phyloP scores from a whole-genome alignment of 2,797 vertebrate genomes.

The Crax fasciolata region DNA sequence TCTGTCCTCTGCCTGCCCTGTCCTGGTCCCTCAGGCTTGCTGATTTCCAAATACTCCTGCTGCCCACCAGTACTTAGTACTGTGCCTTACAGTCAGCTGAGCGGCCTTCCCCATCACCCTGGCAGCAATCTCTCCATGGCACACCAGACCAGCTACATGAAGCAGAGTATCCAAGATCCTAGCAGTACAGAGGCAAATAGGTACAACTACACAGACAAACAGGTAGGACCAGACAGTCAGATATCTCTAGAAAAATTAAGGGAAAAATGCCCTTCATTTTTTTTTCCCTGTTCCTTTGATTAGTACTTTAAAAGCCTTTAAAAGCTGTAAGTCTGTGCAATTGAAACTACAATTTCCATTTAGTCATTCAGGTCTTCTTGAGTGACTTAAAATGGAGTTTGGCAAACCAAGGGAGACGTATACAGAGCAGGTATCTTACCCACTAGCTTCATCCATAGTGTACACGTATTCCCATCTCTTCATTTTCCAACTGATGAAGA shows the following conservation, averaged over 20 bases:
- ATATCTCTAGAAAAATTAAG: conserved; percentile 32
- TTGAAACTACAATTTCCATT: not conserved
- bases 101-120: not conserved
- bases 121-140: not conserved
- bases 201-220: conserved; percentile 36
- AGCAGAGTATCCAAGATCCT: not conserved
- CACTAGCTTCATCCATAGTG: not conserved
- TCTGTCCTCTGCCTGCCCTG: not conserved
- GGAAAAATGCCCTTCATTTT: conserved; percentile 3
- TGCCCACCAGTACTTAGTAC: not conserved
- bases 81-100: not conserved
- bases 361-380: not conserved
- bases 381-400: not conserved
- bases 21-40: not conserved
- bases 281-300: conserved; percentile 24
- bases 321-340: not conserved
- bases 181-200: not conserved
- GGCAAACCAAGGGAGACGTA: not conserved
- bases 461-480: rapidly evolving
- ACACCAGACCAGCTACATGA: conserved; percentile 4
- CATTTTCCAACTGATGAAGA: not conserved
- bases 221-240: conserved; percentile 9
- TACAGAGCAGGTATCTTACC: not conserved
- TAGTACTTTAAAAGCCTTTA: not conserved
- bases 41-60: not conserved